Conservation (phyloP, 2,113 vertebrate species). For the Myocastor coypus region DNA sequence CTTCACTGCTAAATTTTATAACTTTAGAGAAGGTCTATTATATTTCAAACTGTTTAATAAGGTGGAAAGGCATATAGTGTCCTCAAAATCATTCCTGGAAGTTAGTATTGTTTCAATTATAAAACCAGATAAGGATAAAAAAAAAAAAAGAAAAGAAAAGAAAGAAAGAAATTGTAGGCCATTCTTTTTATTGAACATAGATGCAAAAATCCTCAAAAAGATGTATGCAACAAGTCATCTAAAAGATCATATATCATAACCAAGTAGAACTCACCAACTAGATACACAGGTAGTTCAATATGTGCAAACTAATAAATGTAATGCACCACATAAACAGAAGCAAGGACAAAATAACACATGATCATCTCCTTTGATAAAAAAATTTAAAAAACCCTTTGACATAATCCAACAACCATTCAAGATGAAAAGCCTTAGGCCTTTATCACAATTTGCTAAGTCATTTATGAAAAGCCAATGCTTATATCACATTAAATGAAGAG, state of each 20-base stretch:
- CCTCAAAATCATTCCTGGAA: neutral
- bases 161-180: neutral
- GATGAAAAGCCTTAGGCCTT: neutral
- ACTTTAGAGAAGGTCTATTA: neutral
- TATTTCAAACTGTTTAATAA: neutral
- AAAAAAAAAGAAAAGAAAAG: no score
- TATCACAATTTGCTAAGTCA: neutral
- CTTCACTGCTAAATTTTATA: neutral
- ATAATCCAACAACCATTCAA: neutral
- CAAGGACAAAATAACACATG: neutral
- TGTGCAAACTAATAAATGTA: neutral
- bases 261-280: neutral
- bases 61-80: neutral
- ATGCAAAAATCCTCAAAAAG: neutral
- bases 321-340: neutral
- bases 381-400: neutral
- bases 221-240: neutral
- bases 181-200: neutral
- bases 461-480: neutral
- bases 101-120: neutral
- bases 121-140: neutral
- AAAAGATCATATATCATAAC: neutral
- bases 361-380: neutral
- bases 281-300: neutral
- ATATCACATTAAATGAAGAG: neutral